Evolutionary conservation across 1,140 invertebrate genomes (phyloP).

Genomic region (Euwallacea fornicatus): DNA sequence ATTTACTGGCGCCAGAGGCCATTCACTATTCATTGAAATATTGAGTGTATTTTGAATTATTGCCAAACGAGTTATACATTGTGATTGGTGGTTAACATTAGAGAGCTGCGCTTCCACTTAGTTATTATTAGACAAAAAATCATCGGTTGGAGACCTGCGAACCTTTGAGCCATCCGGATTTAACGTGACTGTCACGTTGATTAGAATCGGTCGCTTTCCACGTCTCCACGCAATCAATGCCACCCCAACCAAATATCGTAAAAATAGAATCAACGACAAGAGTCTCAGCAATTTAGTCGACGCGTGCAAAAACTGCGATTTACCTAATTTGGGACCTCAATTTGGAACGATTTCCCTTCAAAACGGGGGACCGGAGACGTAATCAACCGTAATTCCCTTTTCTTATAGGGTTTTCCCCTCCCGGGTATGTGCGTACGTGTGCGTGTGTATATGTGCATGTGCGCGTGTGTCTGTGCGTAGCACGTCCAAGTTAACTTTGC

Average conservation of each 20-base stretch:
- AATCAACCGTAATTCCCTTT: conserved; percentile 35
- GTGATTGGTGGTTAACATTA: too few species aligned
- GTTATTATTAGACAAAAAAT: too few species aligned
- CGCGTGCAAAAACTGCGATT: conserved; percentile 40
- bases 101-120: too few species aligned
- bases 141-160: too few species aligned
- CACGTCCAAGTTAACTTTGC: too few species aligned
- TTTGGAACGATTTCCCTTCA: conserved; percentile 25
- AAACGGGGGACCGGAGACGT: conserved; percentile 22
- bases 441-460: too few species aligned
- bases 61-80: too few species aligned
- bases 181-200: conserved; percentile 10
- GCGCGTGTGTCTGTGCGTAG: too few species aligned
- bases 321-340: conserved; percentile 36
- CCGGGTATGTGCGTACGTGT: conserved; percentile 4
- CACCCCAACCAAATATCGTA: conserved; percentile 30
- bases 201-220: neutral
- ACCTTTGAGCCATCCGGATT: neutral
- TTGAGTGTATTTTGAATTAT: too few species aligned
- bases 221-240: conserved; percentile 22
- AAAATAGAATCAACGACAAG: conserved; percentile 35
- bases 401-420: conserved; percentile 22
- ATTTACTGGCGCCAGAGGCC: too few species aligned
- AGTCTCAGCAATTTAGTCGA: conserved; percentile 33
- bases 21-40: too few species aligned